Evolutionary conservation across 2,113 vertebrate genomes (phyloP).

Genomic region (Carassius carassius): DNA sequence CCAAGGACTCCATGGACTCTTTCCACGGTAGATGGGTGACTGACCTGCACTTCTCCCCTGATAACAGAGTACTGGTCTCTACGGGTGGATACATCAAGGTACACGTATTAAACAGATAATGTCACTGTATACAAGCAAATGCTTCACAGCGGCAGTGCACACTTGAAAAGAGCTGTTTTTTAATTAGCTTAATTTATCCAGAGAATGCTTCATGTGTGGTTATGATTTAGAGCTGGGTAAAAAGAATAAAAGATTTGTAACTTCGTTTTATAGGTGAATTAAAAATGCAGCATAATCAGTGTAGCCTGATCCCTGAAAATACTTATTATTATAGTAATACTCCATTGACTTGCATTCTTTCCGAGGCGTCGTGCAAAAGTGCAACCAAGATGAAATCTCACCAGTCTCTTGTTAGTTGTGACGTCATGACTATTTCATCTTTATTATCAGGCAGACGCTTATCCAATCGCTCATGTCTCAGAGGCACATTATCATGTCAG

Average conservation of each 20-base stretch:
- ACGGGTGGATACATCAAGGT: conserved; percentile 92
- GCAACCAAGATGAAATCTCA: neutral
- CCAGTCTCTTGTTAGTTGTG: neutral
- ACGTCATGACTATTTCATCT: neutral
- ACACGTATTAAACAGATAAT: neutral
- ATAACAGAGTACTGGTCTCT: conserved; percentile 84
- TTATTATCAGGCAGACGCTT: neutral
- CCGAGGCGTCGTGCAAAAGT: too few species aligned
- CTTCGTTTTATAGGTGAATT: too few species aligned
- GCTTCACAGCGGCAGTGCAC: too few species aligned
- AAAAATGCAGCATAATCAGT: too few species aligned
- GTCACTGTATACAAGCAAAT: neutral
- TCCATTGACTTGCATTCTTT: neutral
- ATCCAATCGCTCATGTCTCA: conserved; percentile 5
- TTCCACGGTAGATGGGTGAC: conserved; percentile 93
- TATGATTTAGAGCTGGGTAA: neutral
- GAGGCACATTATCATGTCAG: conserved; percentile 18
- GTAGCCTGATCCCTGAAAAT: too few species aligned
- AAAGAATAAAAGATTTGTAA: too few species aligned
- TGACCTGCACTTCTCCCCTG: conserved; percentile 89
- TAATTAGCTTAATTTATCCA: neutral
- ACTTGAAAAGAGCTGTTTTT: neutral
- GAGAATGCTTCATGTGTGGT: neutral
- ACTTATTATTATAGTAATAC: neutral
- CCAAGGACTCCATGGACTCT: conserved; percentile 80